Percentiles rank a stretch among this genome's conserved stretches.
Conservation (phyloP, 2,113 vertebrate species). For the Cervus canadensis region DNA sequence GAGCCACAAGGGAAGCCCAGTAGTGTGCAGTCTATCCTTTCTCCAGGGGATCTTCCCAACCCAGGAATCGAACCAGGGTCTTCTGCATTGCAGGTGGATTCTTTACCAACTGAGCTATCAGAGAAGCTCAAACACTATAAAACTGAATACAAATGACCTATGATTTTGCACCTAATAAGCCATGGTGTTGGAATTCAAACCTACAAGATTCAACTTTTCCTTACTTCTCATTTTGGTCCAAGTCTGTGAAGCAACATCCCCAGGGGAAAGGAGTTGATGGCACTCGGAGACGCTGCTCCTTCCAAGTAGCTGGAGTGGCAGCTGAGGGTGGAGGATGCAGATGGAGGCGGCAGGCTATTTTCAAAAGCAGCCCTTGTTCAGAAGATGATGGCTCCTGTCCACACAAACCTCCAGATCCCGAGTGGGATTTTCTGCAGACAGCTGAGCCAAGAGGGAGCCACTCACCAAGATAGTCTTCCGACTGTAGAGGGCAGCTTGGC, state of each 20-base stretch:
- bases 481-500: background rate
- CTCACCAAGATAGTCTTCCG: background rate
- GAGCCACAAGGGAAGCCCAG: background rate
- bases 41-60: background rate
- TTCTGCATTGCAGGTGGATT: background rate
- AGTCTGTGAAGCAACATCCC: background rate
- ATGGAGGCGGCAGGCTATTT: background rate
- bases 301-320: background rate
- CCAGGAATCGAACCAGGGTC: background rate
- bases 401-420: background rate
- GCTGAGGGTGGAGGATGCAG: background rate
- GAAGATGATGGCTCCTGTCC: background rate
- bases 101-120: background rate
- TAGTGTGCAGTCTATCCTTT: background rate
- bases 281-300: background rate
- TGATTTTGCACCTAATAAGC: background rate
- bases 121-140: background rate
- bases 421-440: background rate
- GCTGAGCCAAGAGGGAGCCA: background rate
- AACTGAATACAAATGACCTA: background rate
- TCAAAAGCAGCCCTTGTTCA: background rate
- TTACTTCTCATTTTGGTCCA: background rate
- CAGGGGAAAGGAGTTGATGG: background rate
- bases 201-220: fast-evolving
- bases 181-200: background rate